Percentiles rank a stretch among this genome's conserved stretches.
phyloP scores from a whole-genome alignment of 2,888 invertebrate genomes.

The Acleris sparsana region DNA sequence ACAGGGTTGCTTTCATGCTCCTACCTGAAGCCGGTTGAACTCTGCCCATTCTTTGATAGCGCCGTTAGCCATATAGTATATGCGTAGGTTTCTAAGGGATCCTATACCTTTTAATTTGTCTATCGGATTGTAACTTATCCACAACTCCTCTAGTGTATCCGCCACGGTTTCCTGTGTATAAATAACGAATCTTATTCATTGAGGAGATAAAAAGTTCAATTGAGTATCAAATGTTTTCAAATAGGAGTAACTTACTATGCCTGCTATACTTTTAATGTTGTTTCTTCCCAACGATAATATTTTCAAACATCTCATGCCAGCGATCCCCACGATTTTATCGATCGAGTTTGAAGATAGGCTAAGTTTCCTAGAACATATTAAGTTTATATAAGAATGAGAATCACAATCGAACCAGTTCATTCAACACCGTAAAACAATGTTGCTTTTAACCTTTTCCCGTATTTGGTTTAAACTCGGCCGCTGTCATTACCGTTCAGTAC shows the following conservation, averaged over 20 bases:
- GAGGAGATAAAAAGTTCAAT: not conserved
- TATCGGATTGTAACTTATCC: slow-evolving; percentile 97
- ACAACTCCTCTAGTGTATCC: slow-evolving; percentile 94
- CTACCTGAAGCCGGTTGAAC: slow-evolving; percentile 83
- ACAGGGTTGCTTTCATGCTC: too few species aligned
- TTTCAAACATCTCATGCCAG: slow-evolving; percentile 90
- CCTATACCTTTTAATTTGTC: slow-evolving; percentile 95
- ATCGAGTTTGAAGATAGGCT: slow-evolving; percentile 97
- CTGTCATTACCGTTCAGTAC: too few species aligned
- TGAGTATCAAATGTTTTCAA: not conserved
- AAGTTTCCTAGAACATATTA: slow-evolving; percentile 86
- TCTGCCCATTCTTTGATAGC: slow-evolving; percentile 94
- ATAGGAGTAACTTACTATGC: slow-evolving; percentile 83
- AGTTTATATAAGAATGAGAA: not conserved
- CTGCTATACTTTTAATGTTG: slow-evolving; percentile 93
- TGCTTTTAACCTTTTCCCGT: too few species aligned
- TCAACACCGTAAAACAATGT: not conserved
- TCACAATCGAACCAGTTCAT: not conserved
- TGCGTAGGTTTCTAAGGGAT: slow-evolving; percentile 89
- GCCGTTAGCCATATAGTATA: slow-evolving; percentile 92
- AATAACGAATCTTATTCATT: not conserved
- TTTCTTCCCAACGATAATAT: slow-evolving; percentile 94
- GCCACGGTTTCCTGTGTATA: slow-evolving; percentile 89
- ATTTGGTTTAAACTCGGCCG: too few species aligned
- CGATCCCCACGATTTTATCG: slow-evolving; percentile 94